These are phyloP conservation scores for Amphibalanus amphitrite DNA, from an alignment of 1,140 invertebrate genomes.

Conservation along the genomic window DNA sequence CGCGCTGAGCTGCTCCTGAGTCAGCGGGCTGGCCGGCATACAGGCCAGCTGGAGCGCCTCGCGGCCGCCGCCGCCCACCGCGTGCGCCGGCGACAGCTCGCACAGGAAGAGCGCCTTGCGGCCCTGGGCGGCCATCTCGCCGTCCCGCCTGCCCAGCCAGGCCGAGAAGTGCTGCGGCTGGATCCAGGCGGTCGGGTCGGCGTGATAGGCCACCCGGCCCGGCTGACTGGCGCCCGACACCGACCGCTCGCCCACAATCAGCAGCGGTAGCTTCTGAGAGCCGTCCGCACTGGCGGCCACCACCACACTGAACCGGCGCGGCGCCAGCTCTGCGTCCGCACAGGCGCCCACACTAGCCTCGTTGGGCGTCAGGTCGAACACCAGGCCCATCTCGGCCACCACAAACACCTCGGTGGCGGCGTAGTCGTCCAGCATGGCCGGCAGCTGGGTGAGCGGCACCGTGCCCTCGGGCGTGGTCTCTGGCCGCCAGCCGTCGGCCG, in stretches of 20 bases:
- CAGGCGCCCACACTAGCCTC: conserved; percentile 17
- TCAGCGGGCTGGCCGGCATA: not conserved
- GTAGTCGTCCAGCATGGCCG: conserved; percentile 18
- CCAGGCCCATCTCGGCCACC: conserved; percentile 22
- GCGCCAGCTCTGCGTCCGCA: conserved; percentile 11
- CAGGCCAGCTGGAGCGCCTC: not conserved
- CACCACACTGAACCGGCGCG: conserved; percentile 7
- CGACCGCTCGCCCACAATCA: conserved; percentile 20
- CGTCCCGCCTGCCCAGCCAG: not conserved
- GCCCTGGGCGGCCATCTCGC: not conserved
- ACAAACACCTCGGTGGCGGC: conserved; percentile 22
- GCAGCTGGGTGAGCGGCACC: conserved; percentile 12
- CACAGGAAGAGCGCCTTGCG: not conserved
- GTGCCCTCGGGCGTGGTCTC: conserved; percentile 8
- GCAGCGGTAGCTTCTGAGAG: conserved; percentile 21
- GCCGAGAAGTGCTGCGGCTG: not conserved
- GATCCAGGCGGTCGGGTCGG: not conserved
- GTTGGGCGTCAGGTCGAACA: conserved; percentile 21
- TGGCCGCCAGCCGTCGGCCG: conserved; percentile 10
- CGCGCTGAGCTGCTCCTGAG: not conserved
- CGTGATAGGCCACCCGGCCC: not conserved
- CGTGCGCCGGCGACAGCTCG: not conserved
- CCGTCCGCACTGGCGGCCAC: conserved; percentile 21
- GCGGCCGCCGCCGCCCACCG: too few species aligned
- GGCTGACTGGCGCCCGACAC: not conserved